Conservation (phyloP, 2,113 vertebrate species). For the Rhabdornis inornatus region DNA sequence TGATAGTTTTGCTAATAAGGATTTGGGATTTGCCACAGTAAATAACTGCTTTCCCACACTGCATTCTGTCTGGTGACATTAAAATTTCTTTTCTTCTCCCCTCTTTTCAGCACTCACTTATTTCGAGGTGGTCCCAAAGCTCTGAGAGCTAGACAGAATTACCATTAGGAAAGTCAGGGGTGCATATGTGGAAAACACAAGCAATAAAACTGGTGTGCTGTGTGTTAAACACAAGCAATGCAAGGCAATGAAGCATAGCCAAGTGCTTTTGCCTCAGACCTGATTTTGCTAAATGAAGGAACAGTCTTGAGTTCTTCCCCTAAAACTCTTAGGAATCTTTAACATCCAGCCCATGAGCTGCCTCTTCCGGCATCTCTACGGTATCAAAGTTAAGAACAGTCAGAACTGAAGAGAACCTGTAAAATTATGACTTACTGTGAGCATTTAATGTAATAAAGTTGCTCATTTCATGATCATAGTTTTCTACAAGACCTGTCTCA, state of each 20-base stretch:
- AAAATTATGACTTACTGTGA: background rate
- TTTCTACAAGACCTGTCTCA: background rate
- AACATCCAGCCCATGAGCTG: background rate
- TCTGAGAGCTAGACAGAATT: background rate
- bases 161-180: background rate
- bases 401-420: background rate
- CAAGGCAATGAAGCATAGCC: background rate
- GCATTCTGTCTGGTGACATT: background rate
- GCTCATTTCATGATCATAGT: background rate
- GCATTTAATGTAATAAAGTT: background rate
- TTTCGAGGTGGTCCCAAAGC: background rate
- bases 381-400: background rate
- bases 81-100: background rate
- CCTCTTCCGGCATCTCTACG: fast-evolving
- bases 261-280: background rate
- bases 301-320: background rate
- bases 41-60: background rate
- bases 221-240: background rate
- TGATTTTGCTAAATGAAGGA: background rate
- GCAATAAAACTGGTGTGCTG: background rate
- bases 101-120: background rate
- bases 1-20: background rate
- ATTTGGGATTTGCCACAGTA: background rate
- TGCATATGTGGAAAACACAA: fast-evolving
- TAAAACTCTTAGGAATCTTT: background rate